Evolutionary conservation across 2,113 vertebrate species (phyloP).

Genomic region (Hypocryptadius cinnamomeus): DNA sequence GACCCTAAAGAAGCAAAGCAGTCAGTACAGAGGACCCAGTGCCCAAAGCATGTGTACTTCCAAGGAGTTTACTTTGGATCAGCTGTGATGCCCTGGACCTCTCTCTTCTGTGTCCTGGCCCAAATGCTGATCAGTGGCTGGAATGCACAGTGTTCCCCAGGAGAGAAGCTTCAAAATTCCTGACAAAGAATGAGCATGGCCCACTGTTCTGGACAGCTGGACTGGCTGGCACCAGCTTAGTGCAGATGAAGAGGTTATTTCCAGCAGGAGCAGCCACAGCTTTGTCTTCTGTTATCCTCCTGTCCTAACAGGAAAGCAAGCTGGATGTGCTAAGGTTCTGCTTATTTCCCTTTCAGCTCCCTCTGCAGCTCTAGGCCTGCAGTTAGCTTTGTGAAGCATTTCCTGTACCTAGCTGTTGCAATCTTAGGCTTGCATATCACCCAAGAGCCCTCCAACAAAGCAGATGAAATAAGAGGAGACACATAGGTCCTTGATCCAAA

Average conservation of each 20-base stretch:
- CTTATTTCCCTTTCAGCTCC: background rate
- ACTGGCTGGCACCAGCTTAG: background rate
- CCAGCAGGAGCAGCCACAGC: background rate
- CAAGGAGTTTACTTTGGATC: background rate
- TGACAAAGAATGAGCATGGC: background rate
- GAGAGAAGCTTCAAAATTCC: background rate
- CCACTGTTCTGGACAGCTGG: background rate
- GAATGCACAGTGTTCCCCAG: background rate
- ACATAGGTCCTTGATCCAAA: background rate
- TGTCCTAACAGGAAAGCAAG: background rate
- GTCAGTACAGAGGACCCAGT: background rate
- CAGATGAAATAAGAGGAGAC: background rate
- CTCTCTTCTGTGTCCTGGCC: background rate
- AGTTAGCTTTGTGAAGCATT: background rate
- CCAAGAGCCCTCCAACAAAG: background rate
- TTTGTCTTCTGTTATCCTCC: background rate
- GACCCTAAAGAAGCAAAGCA: background rate
- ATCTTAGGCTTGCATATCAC: background rate
- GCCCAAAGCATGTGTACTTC: background rate
- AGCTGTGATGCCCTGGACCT: background rate
- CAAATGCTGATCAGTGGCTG: background rate
- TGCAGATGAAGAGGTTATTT: background rate
- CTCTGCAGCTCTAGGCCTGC: background rate
- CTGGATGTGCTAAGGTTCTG: rapidly evolving
- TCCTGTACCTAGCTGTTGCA: background rate